phyloP scores from a whole-genome alignment of 2,888 invertebrate species.

The Synanthedon vespiformis region DNA sequence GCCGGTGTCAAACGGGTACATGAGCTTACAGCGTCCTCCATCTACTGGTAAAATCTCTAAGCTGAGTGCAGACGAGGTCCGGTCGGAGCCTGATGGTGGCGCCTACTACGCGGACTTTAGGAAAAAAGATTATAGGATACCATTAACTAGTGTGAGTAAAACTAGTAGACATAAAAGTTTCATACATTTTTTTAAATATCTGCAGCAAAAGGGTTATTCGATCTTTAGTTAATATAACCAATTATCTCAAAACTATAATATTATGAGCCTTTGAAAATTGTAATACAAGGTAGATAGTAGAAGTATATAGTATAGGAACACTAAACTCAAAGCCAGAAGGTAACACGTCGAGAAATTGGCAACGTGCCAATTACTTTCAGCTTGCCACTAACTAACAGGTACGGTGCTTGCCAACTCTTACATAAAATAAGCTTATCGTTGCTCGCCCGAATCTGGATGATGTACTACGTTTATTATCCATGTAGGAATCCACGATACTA shows the following conservation, averaged over 20 bases:
- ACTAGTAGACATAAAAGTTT: not conserved
- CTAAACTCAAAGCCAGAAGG: not conserved
- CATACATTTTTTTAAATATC: too few relatives aligned
- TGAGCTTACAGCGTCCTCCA: slow-evolving; percentile 62
- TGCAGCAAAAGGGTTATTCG: too few relatives aligned
- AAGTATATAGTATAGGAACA: too few relatives aligned
- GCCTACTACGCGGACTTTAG: slow-evolving; percentile 57
- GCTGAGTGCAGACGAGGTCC: slow-evolving; percentile 41
- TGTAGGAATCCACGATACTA: too few relatives aligned
- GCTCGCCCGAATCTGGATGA: not conserved
- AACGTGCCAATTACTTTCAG: not conserved
- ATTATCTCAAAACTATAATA: too few relatives aligned
- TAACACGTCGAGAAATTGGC: not conserved
- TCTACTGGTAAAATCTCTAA: slow-evolving; percentile 38
- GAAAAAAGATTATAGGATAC: slow-evolving; percentile 66
- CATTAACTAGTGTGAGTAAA: slow-evolving; percentile 66
- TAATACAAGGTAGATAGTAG: too few relatives aligned
- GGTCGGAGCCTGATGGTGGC: slow-evolving; percentile 60
- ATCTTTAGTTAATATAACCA: too few relatives aligned
- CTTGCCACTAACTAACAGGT: not conserved
- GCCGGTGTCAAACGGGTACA: slow-evolving; percentile 64
- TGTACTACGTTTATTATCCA: not conserved
- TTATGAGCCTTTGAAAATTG: too few relatives aligned
- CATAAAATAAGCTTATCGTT: not conserved
- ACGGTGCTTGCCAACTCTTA: not conserved